phyloP scores from a whole-genome alignment of 2,113 vertebrate species.

The Aspiorhynchus laticeps region DNA sequence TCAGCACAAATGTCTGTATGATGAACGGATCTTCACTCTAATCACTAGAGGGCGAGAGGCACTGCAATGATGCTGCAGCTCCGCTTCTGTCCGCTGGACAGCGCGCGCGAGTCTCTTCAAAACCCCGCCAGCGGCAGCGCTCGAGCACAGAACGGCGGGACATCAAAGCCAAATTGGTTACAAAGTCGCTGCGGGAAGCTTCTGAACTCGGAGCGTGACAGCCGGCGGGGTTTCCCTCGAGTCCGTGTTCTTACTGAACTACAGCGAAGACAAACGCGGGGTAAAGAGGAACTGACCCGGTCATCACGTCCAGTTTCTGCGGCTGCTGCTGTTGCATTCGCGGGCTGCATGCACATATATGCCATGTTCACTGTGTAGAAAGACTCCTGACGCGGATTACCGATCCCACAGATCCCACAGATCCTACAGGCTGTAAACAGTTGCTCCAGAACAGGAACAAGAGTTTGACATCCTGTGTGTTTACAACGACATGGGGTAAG shows the following conservation, averaged over 20 bases:
- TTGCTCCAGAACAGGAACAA: not conserved
- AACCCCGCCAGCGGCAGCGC: slow-evolving; percentile 41
- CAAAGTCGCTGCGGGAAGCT: slow-evolving; percentile 10
- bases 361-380: not conserved
- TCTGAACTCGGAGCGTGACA: not conserved
- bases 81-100: slow-evolving; percentile 60
- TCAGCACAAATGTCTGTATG: not conserved
- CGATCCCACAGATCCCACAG: not conserved
- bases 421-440: not conserved
- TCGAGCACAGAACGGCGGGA: slow-evolving; percentile 5
- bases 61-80: not conserved
- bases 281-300: slow-evolving; percentile 13
- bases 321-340: not conserved
- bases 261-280: slow-evolving; percentile 7
- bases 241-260: slow-evolving; percentile 50
- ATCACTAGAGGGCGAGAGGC: slow-evolving; percentile 9
- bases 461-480: slow-evolving; percentile 36
- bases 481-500: slow-evolving; percentile 75
- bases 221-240: slow-evolving; percentile 9
- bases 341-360: not conserved
- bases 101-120: slow-evolving; percentile 51
- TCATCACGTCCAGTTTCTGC: slow-evolving; percentile 18
- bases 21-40: not conserved
- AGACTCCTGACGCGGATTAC: not conserved
- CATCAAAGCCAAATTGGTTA: slow-evolving; percentile 13